A percentile compares a stretch with the other conserved stretches of the same genome.
Evolutionary conservation across 2,888 invertebrate genomes (phyloP).

Genomic region (Ceratothoa steindachneri): DNA sequence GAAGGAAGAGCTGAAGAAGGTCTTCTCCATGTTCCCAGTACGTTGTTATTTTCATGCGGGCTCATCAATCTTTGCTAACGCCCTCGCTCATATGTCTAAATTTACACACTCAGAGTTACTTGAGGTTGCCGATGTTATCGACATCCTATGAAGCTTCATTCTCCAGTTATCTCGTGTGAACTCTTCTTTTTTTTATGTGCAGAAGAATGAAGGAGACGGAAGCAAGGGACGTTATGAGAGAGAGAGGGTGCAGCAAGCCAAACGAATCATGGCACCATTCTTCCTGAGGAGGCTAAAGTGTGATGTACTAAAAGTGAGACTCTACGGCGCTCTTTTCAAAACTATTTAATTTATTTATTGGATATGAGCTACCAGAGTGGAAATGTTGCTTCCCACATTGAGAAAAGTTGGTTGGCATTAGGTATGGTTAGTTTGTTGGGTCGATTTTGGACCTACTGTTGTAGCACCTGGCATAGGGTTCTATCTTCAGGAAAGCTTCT

Average conservation of each 20-base stretch:
- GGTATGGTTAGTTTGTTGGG: too few relatives aligned
- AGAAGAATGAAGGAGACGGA: slow-evolving; percentile 57
- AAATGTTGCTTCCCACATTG: too few relatives aligned
- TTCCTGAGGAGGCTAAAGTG: slow-evolving; percentile 79
- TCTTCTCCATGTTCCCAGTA: slow-evolving; percentile 64
- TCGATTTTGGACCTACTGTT: too few relatives aligned
- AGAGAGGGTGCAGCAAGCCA: slow-evolving; percentile 85
- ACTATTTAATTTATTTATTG: not conserved
- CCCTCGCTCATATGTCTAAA: too few relatives aligned
- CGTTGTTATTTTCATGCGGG: slow-evolving; percentile 46
- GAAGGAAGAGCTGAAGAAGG: slow-evolving; percentile 76
- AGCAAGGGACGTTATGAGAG: slow-evolving; percentile 73
- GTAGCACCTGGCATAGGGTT: too few relatives aligned
- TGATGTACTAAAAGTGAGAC: slow-evolving; percentile 65
- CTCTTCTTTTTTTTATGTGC: too few relatives aligned
- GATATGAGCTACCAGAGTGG: not conserved
- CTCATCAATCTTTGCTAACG: not conserved
- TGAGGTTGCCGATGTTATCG: too few relatives aligned
- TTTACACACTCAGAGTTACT: too few relatives aligned
- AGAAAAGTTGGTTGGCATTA: too few relatives aligned
- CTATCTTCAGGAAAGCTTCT: too few relatives aligned
- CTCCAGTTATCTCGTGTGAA: too few relatives aligned
- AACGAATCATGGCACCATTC: slow-evolving; percentile 93
- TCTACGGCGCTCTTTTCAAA: slow-evolving; percentile 1
- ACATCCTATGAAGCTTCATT: too few relatives aligned